Conservation (phyloP, 1,140 invertebrate genomes). For the Drosophila nasuta region DNA sequence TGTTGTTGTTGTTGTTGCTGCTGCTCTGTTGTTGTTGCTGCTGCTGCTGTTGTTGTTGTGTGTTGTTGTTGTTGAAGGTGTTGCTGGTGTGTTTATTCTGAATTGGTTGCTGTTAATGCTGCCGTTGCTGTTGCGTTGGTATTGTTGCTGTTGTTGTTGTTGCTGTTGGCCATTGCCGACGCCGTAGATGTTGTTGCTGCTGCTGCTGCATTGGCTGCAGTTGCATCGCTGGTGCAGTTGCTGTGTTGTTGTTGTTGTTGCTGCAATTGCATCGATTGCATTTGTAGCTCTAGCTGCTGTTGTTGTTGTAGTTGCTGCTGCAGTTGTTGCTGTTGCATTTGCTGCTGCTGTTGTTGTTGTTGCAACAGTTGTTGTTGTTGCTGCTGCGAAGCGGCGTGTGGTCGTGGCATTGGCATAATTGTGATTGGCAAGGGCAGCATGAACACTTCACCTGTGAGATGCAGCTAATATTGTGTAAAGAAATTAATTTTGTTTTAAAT, state of each 20-base stretch:
- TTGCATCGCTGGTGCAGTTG: constrained; percentile 16
- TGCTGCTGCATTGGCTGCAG: constrained; percentile 23
- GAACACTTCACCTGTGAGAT: constrained; percentile 81
- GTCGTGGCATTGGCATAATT: constrained; percentile 58
- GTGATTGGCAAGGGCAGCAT: constrained; percentile 77
- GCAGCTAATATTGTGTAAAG: constrained; percentile 81
- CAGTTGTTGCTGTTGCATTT: no score
- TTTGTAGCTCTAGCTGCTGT: constrained; percentile 2
- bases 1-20: neutral
- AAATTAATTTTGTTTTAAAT: constrained; percentile 82
- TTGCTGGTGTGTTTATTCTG: constrained; percentile 9
- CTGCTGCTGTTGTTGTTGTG: neutral
- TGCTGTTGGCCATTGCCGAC: constrained; percentile 24
- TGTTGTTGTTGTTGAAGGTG: neutral
- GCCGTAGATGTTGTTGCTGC: constrained; percentile 22
- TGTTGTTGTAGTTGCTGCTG: constrained; percentile 15
- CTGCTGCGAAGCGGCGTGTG: constrained; percentile 17
- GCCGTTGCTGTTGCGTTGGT: constrained; percentile 19
- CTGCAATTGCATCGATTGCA: constrained; percentile 7
- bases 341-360: no score
- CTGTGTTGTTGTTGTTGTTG: constrained; percentile 16
- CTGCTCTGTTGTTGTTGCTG: neutral
- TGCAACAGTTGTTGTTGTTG: no score
- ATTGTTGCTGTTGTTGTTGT: constrained; percentile 8
- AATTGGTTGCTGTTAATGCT: constrained; percentile 21